Evolutionary conservation across 2,797 vertebrate genomes (phyloP).

Genomic region (Cephalopachus bancanus): DNA sequence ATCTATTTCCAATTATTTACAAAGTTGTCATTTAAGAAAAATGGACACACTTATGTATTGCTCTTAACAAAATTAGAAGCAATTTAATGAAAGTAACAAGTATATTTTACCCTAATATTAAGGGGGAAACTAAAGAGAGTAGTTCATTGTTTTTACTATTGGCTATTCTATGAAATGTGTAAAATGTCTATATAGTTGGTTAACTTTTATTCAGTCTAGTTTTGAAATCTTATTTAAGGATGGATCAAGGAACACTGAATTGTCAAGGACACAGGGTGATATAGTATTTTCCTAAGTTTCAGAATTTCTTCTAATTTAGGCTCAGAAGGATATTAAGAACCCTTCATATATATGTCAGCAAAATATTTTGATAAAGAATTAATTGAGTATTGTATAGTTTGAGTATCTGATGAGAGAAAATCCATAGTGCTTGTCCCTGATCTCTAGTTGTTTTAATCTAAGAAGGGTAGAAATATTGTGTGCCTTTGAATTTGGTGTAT

Average conservation of each 20-base stretch:
- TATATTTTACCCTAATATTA: background rate
- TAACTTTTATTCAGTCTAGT: conserved; percentile 10
- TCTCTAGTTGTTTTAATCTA: background rate
- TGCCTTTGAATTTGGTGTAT: background rate
- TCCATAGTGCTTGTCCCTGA: background rate
- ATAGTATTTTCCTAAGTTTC: background rate
- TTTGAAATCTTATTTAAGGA: conserved; percentile 49
- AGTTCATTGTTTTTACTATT: background rate
- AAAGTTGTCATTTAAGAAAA: conserved; percentile 8
- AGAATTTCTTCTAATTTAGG: background rate
- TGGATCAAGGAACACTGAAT: background rate
- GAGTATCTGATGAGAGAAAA: conserved; percentile 15
- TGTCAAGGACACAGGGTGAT: background rate
- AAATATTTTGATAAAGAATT: background rate
- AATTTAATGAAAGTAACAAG: background rate
- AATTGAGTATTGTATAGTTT: background rate
- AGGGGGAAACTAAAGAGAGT: background rate
- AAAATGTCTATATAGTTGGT: background rate
- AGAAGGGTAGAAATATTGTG: background rate
- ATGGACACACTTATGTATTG: background rate
- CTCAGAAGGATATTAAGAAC: conserved; percentile 9
- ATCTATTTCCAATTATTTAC: conserved; percentile 60
- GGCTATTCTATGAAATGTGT: background rate
- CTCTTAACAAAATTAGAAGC: conserved; percentile 46
- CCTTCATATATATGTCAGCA: background rate